A percentile compares a stretch with the other conserved stretches of the same genome.
Conservation (phyloP, 2,888 invertebrate genomes). For the Gerosis bhagava region DNA sequence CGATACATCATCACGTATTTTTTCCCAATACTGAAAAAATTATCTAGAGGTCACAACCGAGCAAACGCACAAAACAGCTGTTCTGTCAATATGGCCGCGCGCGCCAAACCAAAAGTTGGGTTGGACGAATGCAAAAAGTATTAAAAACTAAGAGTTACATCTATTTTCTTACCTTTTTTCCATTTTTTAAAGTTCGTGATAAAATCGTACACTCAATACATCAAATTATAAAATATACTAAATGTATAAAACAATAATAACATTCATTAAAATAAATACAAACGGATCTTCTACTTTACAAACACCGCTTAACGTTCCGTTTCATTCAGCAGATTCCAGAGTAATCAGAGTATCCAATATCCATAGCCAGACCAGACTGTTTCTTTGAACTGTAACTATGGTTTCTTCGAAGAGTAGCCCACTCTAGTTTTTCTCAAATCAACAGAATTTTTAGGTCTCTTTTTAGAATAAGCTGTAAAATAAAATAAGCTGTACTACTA, state of each 20-base stretch:
- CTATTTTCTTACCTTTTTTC: slow-evolving; percentile 53
- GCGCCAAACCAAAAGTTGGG: slow-evolving; percentile 61
- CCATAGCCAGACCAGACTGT: too few relatives aligned
- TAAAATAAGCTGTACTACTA: too few relatives aligned
- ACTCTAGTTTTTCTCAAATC: too few relatives aligned
- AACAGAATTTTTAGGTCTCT: too few relatives aligned
- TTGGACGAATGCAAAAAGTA: not conserved
- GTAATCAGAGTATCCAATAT: too few relatives aligned
- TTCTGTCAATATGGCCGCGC: slow-evolving; percentile 74
- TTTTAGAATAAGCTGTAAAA: too few relatives aligned
- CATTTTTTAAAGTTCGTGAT: slow-evolving; percentile 41
- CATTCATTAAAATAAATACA: too few relatives aligned
- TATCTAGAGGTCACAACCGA: slow-evolving; percentile 44
- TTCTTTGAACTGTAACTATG: too few relatives aligned
- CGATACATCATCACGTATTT: slow-evolving; percentile 43
- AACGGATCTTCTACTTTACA: too few relatives aligned
- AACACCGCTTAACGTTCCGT: too few relatives aligned
- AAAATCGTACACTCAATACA: not conserved
- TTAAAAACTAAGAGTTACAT: not conserved
- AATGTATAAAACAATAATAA: not conserved
- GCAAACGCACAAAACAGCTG: slow-evolving; percentile 61
- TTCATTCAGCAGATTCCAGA: too few relatives aligned
- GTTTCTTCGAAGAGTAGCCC: too few relatives aligned
- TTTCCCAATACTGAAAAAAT: slow-evolving; percentile 54
- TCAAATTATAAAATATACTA: not conserved